Base-by-base conservation (phyloP, 2,113 vertebrate genomes). In the Bucco capensis region DNA sequence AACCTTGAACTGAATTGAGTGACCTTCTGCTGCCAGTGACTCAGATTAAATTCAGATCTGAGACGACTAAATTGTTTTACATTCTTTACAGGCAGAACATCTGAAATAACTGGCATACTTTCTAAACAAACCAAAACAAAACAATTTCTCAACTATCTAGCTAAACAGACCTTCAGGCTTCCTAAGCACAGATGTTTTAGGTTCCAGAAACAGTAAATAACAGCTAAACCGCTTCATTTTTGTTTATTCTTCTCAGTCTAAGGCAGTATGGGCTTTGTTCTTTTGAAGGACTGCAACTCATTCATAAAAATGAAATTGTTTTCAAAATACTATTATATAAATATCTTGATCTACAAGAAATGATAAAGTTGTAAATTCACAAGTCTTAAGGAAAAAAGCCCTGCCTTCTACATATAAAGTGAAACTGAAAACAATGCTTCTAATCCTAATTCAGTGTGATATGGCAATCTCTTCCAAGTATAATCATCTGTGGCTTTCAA, bases 101-200 rank as follows among this genome's bases (percentile, higher is more conserved):
- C 91, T 95, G 87, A 96, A 96, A 95, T 95, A 94, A 95, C 90
- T 91, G 70, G 69, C 85, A 91, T 94, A 91, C 84, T 87, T 95
- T 92, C 30, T 66, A 87, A 92, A 88, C 72, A 83, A 93, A 85
- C 44, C 65, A 86, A 90, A 97, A 8, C 88, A 95, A 69, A 88
- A 64, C 80, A 96, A 94, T 88, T 81, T 66, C 92, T 67, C 76
- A 91, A 83, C 50, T 80, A 47, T 46, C 60, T 81, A 30, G n/a
- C 91, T 93, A 92, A 91, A 91, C 67, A 94, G 92, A 96, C 79
- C 83, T 74, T 77, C 65, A 84, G 64, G 56, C 56, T 89, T 92
- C 60, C 88, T 93, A 93, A 90, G 89, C 91, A 66, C 67, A 96
- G 90, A 94, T 88, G 89, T 80, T 96, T 95, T 83, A 92, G 91